phyloP scores from a whole-genome alignment of 1,140 invertebrate genomes.

The Polypedilum pembai region DNA sequence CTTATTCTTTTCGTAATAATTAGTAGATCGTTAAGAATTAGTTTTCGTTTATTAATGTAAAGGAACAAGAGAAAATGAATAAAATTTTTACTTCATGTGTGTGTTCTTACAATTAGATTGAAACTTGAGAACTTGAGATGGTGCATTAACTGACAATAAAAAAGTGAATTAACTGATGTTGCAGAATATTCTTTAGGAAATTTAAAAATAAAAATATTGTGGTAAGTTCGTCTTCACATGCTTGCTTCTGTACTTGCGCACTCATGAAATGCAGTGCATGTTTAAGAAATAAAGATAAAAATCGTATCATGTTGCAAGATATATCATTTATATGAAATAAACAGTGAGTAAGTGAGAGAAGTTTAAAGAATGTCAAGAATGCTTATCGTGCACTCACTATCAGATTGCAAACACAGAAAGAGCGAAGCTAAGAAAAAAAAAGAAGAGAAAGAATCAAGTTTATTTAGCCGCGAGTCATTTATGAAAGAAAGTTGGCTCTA shows the following conservation, averaged over 20 bases:
- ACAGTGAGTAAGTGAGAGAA: no score
- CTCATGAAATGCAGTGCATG: neutral
- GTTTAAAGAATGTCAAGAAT: constrained; percentile 1
- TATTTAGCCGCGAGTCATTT: neutral
- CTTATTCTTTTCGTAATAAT: neutral
- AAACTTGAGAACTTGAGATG: neutral
- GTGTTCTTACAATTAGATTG: constrained; percentile 18
- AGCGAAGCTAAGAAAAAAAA: neutral
- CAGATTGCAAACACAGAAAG: constrained; percentile 3
- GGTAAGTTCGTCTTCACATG: neutral
- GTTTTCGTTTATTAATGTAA: no score
- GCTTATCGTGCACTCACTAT: neutral
- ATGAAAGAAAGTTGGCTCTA: constrained; percentile 14
- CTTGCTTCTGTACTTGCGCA: neutral
- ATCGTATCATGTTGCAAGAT: neutral
- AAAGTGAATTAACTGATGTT: neutral
- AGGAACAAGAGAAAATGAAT: no score
- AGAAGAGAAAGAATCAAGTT: neutral
- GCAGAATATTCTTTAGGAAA: neutral
- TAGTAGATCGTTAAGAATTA: constrained; percentile 15
- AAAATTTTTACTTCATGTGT: neutral
- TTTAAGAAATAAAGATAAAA: neutral
- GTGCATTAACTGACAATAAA: constrained; percentile 11
- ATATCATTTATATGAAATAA: neutral
- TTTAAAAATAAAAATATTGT: neutral